Evolutionary conservation across 2,888 invertebrate species (phyloP).

Genomic region (Tiphia femorata): DNA sequence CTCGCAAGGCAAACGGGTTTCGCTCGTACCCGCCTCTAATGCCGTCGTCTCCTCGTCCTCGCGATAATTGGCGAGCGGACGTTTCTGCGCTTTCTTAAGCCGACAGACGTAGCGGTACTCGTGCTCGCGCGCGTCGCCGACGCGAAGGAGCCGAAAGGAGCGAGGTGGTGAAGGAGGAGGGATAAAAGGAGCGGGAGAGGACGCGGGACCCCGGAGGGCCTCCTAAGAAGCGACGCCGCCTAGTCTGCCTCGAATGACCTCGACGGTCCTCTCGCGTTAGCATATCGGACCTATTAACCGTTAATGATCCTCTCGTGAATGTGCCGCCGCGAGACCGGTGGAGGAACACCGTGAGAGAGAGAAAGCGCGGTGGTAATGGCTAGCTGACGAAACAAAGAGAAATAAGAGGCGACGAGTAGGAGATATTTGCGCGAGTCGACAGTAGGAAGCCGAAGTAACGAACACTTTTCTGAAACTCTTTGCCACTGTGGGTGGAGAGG

Average conservation of each 20-base stretch:
- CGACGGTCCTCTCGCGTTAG: slow-evolving; percentile 40
- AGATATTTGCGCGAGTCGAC: too few relatives aligned
- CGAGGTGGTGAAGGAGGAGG: slow-evolving; percentile 5
- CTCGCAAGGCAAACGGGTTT: slow-evolving; percentile 47
- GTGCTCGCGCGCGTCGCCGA: not conserved
- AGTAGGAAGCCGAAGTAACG: not conserved
- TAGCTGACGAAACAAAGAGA: too few relatives aligned
- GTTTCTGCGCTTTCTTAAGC: slow-evolving; percentile 19
- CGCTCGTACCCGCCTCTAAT: slow-evolving; percentile 41
- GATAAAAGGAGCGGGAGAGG: slow-evolving; percentile 8
- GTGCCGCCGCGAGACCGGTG: slow-evolving; percentile 12
- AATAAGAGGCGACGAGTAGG: too few relatives aligned
- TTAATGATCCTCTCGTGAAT: slow-evolving; percentile 18
- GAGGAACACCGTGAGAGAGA: too few relatives aligned
- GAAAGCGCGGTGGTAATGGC: too few relatives aligned
- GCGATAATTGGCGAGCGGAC: slow-evolving; percentile 44
- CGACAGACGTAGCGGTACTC: slow-evolving; percentile 8
- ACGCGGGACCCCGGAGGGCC: slow-evolving; percentile 36
- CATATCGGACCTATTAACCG: slow-evolving; percentile 41
- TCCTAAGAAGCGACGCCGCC: slow-evolving; percentile 57
- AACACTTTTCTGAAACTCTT: not conserved
- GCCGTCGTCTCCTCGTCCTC: slow-evolving; percentile 32
- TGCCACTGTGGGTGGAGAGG: not conserved
- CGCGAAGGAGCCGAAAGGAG: not conserved
- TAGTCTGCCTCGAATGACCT: slow-evolving; percentile 56